Conservation (phyloP, 1,140 invertebrate species). For the Aphelinus atriplicis region DNA sequence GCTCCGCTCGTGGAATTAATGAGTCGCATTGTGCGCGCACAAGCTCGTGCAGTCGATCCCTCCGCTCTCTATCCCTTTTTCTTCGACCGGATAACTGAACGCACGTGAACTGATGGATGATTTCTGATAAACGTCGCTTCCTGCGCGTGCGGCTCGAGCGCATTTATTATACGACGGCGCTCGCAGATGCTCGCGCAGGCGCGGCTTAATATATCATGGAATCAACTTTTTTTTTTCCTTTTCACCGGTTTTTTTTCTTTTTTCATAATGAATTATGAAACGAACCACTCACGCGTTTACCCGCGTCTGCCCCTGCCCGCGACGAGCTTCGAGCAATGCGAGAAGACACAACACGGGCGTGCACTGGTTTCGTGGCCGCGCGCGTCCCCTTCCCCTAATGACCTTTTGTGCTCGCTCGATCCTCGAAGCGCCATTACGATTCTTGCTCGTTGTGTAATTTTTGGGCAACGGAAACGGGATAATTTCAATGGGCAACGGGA, state of each 20-base stretch:
- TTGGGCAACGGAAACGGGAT: too few species aligned
- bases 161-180: slow-evolving; percentile 35
- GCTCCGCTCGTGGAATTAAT: slow-evolving; percentile 38
- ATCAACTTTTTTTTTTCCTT: slow-evolving; percentile 25
- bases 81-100: slow-evolving; percentile 27
- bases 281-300: slow-evolving; percentile 17
- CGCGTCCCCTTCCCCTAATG: too few species aligned
- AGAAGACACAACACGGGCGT: too few species aligned
- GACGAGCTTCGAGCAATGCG: too few species aligned
- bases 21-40: slow-evolving; percentile 32
- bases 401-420: too few species aligned
- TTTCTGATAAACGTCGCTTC: slow-evolving; percentile 42
- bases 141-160: slow-evolving; percentile 31
- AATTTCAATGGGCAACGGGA: too few species aligned
- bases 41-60: slow-evolving; percentile 10
- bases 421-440: too few species aligned
- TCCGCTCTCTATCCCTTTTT: background rate
- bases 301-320: too few species aligned
- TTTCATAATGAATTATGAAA: slow-evolving; percentile 36
- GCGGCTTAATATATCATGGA: slow-evolving; percentile 31
- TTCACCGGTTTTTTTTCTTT: background rate
- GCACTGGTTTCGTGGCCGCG: too few species aligned
- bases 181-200: slow-evolving; percentile 3
- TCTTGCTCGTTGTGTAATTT: too few species aligned
- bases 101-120: slow-evolving; percentile 42